phyloP scores from a whole-genome alignment of 2,113 vertebrate genomes.

The Arvicanthis niloticus region DNA sequence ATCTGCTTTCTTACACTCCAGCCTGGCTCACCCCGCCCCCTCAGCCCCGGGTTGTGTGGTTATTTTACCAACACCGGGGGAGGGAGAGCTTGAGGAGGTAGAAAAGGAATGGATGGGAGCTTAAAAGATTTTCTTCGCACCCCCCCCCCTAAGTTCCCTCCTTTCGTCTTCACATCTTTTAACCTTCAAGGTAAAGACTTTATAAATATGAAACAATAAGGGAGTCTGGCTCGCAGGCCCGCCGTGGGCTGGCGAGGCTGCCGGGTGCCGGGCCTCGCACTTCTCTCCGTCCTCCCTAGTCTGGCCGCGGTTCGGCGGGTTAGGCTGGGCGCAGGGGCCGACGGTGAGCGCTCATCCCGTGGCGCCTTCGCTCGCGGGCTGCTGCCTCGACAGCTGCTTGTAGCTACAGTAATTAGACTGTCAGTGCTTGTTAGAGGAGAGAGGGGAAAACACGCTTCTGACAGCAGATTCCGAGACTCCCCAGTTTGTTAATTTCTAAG shows the following conservation, averaged over 20 bases:
- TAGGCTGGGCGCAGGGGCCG: constrained; percentile 33
- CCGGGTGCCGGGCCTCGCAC: constrained; percentile 35
- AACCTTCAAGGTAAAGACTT: constrained; percentile 83
- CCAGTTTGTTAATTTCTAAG: constrained; percentile 84
- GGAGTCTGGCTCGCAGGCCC: constrained; percentile 50
- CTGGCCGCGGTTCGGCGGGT: neutral
- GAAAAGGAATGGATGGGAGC: constrained; percentile 65
- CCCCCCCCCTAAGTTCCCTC: constrained; percentile 52
- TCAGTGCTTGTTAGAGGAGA: constrained; percentile 97
- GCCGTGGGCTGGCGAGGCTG: constrained; percentile 76
- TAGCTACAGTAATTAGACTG: constrained; percentile 97
- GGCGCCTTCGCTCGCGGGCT: constrained; percentile 89
- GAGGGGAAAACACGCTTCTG: constrained; percentile 91
- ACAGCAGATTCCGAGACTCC: constrained; percentile 95
- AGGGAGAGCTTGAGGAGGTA: constrained; percentile 66
- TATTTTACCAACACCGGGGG: constrained; percentile 82
- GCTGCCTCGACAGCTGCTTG: constrained; percentile 97
- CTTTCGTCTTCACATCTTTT: constrained; percentile 79
- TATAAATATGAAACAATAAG: constrained; percentile 62
- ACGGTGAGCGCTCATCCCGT: constrained; percentile 86
- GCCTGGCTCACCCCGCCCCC: constrained; percentile 83
- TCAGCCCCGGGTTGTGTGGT: constrained; percentile 81
- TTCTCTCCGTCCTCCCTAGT: neutral
- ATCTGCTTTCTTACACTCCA: constrained; percentile 85
- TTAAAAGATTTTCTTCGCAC: constrained; percentile 67